Base-by-base conservation (phyloP, 2,888 invertebrate genomes). In the Drosophila testacea region DNA sequence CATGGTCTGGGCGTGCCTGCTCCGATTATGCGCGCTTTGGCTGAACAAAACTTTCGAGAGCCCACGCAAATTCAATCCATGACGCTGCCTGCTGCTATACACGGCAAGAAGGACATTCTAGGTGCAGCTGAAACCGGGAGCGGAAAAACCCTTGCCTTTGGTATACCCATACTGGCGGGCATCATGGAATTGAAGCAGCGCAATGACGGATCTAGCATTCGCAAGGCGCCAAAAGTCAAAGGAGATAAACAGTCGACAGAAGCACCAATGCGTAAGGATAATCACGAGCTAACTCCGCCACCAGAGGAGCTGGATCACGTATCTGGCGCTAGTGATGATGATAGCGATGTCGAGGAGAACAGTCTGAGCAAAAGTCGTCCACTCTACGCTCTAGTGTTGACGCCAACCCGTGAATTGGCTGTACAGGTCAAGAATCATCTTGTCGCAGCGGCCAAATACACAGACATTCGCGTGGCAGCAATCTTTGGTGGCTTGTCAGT, bases 111-210 rank as follows among this genome's bases (percentile, higher is more conserved):
- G 92, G 99, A 99, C 92, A 97, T 99, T 79, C 93, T 99, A 1
- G 99, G 99, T n/a, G 99, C 99, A 61, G 99, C 99, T 3, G 98
- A 99, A 94, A 99, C 99, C 0, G 99, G 99, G 0, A 99, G 98
- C 92, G 99, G 99, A 0, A 99, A 99, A 94, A 99, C 99, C 0
- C 93, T 99, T 56, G 99, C 99, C 0, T 99, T 99, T 93, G 98
- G 97, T 0, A 96, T 99, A 66, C 99, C 99, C 9, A 96, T 99
- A 44, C 93, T 99, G 64, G 94, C 95, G 59, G 97, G 97, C 13
- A 98, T 99, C 73, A 93, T 98, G 81, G 94, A 95, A 85, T 90
- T 95, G 0, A 95, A 95, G 88, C 86, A 93, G 91, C 91, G 93
- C 92, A 60, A 92, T 78, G 30, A 79, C 77, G 46, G 93, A 91